Evolutionary conservation across 1,140 invertebrate genomes (phyloP).

Genomic region (Trichonephila clavipes): DNA sequence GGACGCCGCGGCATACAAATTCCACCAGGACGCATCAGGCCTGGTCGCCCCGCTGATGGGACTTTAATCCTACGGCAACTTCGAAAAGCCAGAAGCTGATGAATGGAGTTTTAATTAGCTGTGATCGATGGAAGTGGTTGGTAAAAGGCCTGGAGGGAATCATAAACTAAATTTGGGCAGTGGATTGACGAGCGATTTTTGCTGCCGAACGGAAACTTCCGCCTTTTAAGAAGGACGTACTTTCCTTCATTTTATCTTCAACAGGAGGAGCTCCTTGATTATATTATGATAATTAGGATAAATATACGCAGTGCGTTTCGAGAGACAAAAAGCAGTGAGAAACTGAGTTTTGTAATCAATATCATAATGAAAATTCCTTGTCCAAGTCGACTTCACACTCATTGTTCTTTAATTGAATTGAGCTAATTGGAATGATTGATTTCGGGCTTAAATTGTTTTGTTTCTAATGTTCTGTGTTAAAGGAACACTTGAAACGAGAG

Average conservation of each 20-base stretch:
- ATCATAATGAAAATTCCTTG: neutral
- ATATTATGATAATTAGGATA: neutral
- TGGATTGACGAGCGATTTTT: slow-evolving; percentile 3
- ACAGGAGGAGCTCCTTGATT: neutral
- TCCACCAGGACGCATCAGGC: slow-evolving; percentile 57
- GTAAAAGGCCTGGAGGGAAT: slow-evolving; percentile 53
- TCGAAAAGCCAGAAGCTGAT: slow-evolving; percentile 43
- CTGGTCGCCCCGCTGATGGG: slow-evolving; percentile 28
- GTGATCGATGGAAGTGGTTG: slow-evolving; percentile 68
- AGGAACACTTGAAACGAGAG: no score
- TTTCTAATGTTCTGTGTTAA: no score
- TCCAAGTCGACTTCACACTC: neutral
- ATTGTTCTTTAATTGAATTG: neutral
- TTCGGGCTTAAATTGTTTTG: no score
- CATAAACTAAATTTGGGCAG: slow-evolving; percentile 66
- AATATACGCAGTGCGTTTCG: neutral
- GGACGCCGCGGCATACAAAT: slow-evolving; percentile 58
- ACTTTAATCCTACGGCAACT: slow-evolving; percentile 63
- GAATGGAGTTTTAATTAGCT: slow-evolving; percentile 75
- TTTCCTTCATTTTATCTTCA: neutral
- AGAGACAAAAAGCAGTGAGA: neutral
- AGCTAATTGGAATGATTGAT: neutral
- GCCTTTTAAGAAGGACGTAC: neutral
- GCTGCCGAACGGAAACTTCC: no score
- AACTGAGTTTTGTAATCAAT: neutral